Base-by-base conservation (phyloP, 2,113 vertebrate species). In the Neodontobutis hainanensis region DNA sequence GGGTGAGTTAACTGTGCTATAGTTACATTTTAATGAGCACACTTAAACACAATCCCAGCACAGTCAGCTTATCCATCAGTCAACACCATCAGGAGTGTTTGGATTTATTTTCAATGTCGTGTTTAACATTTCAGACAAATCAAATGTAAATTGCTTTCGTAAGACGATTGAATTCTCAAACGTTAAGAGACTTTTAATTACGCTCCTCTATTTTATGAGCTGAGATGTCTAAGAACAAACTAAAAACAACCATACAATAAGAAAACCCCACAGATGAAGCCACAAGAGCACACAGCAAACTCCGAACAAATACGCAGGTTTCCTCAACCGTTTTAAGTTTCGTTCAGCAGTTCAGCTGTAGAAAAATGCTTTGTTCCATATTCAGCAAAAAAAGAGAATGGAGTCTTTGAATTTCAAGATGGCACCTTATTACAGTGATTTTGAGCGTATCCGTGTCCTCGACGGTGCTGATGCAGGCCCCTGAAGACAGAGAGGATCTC, bases 391-490 rank as follows among this genome's bases (percentile, higher is more conserved):
- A 87, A 83, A 44, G 60, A n/a, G 62, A 80, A 70, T 73, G 38
- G 56, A 70, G 53, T 61, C 55, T 79, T 70, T 77, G 78, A 79
- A 78, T 90, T 84, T 83, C 53, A 79, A 83, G 69, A 81, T 79
- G 58, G 66, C 51, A 82, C 73, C 73, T 62, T 75, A 71, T 83
- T 68, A 80, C 46, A 79, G 76, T 60, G 61, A 66, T 63, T 80
- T 51, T 62, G 51, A 83, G 80, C 66, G 10, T 78, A 83, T 85
- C 77, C 9, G 12, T 87, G 85, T 81, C 87, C 78, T 62, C 19
- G 8, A 55, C 65, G 65, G 68, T 82, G 89, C 86, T 91, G 88
- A 91, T 77, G 16, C 86, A 82, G 86, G 83, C 83, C 80, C 71
- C 63, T 44, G 15, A 75, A 74, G 83, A 88, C 9, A 44, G 75